Evolutionary conservation across 1,140 invertebrate genomes (phyloP).

Genomic region (Monochamus saltuarius): DNA sequence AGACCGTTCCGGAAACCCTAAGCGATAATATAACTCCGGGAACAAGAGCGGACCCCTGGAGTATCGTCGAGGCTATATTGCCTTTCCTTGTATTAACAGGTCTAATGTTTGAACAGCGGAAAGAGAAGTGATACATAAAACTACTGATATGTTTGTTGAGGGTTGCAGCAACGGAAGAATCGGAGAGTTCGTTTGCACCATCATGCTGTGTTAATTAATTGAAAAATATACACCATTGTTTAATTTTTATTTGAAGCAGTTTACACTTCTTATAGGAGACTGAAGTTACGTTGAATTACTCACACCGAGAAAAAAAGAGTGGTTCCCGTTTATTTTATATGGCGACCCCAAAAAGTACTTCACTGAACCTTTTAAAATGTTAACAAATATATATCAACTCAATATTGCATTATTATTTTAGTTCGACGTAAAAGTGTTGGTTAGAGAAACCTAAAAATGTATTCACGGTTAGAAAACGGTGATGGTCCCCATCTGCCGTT

Average conservation of each 20-base stretch:
- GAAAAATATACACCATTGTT: not conserved
- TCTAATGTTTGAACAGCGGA: slow-evolving; percentile 17
- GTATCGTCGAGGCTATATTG: slow-evolving; percentile 6
- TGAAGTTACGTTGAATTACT: no score
- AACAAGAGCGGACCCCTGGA: slow-evolving; percentile 1
- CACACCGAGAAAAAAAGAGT: no score
- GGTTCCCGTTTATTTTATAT: no score
- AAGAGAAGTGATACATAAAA: slow-evolving; percentile 12
- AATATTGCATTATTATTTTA: no score
- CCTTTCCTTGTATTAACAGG: slow-evolving; percentile 20
- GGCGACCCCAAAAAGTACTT: no score
- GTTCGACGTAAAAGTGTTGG: no score
- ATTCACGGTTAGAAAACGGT: no score
- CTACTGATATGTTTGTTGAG: slow-evolving; percentile 15
- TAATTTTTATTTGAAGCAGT: not conserved
- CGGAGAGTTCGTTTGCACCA: not conserved
- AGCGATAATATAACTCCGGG: slow-evolving; percentile 5
- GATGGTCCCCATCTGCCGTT: no score
- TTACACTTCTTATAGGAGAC: no score
- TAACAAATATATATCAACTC: no score
- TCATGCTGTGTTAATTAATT: not conserved
- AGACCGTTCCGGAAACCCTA: not conserved
- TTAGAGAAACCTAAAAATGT: no score
- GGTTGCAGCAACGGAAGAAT: not conserved
- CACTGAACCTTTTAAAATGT: no score